Evolutionary conservation across 2,888 invertebrate genomes (phyloP).

Genomic region (Drosophila cyrtoloma): DNA sequence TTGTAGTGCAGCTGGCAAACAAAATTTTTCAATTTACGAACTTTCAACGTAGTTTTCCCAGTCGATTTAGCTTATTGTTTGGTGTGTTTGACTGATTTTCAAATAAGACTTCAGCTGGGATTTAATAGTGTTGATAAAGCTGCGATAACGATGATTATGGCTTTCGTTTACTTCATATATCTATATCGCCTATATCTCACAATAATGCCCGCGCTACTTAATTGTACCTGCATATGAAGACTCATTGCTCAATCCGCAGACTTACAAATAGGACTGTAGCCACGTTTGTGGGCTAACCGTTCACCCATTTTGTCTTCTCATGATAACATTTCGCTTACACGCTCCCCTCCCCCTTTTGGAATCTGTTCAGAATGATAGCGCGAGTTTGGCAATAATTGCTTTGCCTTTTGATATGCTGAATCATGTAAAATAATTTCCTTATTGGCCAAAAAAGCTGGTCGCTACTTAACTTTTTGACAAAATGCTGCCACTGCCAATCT

Average conservation of each 20-base stretch:
- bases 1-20: constrained; percentile 42
- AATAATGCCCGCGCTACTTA: neutral
- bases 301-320: constrained; percentile 35
- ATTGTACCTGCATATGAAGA: constrained; percentile 23
- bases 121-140: neutral
- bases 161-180: neutral
- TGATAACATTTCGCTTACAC: constrained; percentile 18
- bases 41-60: constrained; percentile 4
- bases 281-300: constrained; percentile 8
- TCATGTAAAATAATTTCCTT: constrained; percentile 75
- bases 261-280: constrained; percentile 15
- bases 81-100: constrained; percentile 39
- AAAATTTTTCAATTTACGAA: constrained; percentile 40
- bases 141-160: neutral
- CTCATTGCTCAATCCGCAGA: constrained; percentile 18
- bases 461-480: constrained; percentile 73
- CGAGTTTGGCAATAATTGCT: constrained; percentile 70
- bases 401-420: constrained; percentile 69
- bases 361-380: constrained; percentile 58
- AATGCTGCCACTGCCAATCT: constrained; percentile 47
- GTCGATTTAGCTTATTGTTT: constrained; percentile 16
- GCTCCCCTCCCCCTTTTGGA: too few relatives aligned
- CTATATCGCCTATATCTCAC: too few relatives aligned
- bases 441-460: constrained; percentile 52
- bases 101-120: constrained; percentile 17